A percentile compares a stretch with the other conserved stretches of the same genome.
phyloP scores from a whole-genome alignment of 2,113 vertebrate species.

The Aegithalos caudatus region DNA sequence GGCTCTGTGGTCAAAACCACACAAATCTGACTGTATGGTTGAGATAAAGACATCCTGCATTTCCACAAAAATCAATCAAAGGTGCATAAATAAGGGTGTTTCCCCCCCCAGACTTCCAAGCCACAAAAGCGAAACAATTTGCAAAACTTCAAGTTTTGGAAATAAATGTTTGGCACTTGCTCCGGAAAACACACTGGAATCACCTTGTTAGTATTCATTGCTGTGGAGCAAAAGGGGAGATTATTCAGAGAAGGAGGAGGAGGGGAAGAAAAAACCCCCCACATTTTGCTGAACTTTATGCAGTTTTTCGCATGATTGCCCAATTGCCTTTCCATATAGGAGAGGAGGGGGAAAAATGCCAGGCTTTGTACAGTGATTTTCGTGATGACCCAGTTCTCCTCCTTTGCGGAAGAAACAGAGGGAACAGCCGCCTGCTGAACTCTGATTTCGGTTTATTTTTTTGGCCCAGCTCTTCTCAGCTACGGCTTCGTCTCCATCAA shows the following conservation, averaged over 20 bases:
- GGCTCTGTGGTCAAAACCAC: slow-evolving; percentile 39
- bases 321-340: background rate
- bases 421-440: background rate
- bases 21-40: slow-evolving; percentile 10
- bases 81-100: slow-evolving; percentile 23
- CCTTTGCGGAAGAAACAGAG: background rate
- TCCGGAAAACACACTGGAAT: background rate
- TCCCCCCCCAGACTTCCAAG: background rate
- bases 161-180: background rate
- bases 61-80: slow-evolving; percentile 33
- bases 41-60: slow-evolving; percentile 47
- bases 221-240: background rate
- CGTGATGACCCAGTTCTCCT: background rate
- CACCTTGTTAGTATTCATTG: background rate
- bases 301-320: background rate
- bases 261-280: background rate
- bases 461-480: background rate
- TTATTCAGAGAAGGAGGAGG: background rate
- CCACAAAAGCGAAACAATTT: background rate
- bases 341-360: background rate
- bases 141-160: background rate
- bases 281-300: background rate
- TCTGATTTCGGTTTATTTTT: background rate
- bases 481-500: background rate
- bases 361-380: background rate